Conservation (phyloP, 2,113 vertebrate genomes). For the Platanista minor region DNA sequence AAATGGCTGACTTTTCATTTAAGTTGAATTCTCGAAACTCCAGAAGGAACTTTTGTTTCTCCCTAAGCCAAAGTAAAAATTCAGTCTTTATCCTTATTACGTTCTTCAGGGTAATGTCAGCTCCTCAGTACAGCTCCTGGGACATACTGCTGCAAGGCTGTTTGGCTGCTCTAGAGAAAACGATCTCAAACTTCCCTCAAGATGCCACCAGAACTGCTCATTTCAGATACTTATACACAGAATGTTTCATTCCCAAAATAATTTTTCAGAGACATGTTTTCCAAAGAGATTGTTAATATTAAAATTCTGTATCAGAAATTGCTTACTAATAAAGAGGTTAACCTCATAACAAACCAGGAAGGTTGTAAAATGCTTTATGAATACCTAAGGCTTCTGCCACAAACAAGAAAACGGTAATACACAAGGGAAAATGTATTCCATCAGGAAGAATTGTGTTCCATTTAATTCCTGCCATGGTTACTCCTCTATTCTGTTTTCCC, state of each 20-base stretch:
- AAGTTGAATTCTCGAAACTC: conserved; percentile 1
- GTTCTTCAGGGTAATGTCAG: conserved; percentile 27
- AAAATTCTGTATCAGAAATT: conserved; percentile 3
- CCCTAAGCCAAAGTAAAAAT: conserved; percentile 35
- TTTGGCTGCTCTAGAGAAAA: neutral
- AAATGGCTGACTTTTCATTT: conserved; percentile 10
- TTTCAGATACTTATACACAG: neutral
- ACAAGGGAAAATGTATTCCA: neutral
- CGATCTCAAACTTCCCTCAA: neutral
- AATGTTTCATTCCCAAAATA: conserved; percentile 18
- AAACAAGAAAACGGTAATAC: neutral
- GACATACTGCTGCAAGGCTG: neutral
- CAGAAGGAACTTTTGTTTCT: neutral
- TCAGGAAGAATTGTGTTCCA: neutral
- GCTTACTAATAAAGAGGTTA: neutral
- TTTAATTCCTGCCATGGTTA: neutral
- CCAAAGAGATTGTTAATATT: neutral
- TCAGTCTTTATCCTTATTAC: neutral
- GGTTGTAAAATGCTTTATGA: neutral
- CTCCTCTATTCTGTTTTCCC: neutral
- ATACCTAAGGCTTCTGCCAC: neutral
- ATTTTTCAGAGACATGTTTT: conserved; percentile 16
- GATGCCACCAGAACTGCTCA: neutral
- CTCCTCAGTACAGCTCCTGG: neutral
- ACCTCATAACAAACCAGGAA: neutral